Percentiles rank a stretch among this genome's conserved stretches.
These are phyloP conservation scores for Apogon talboti DNA, from an alignment of 2,797 vertebrate genomes.

Conservation along the genomic window DNA sequence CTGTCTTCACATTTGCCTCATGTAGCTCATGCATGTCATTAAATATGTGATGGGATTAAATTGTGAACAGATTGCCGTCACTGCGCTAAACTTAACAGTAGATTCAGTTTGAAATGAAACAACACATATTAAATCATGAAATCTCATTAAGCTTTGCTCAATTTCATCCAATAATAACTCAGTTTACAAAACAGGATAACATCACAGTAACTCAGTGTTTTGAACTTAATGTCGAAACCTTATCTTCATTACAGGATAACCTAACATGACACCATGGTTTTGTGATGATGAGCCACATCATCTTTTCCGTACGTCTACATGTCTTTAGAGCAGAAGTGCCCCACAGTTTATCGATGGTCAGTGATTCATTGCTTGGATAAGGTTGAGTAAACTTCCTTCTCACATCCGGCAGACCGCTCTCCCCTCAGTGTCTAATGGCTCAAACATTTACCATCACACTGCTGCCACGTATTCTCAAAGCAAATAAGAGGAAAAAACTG, in stretches of 20 bases:
- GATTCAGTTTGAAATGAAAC: conserved; percentile 25
- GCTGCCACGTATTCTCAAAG: conserved; percentile 45
- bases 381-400: conserved; percentile 52
- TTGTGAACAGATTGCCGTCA: conserved; percentile 23
- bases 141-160: not conserved
- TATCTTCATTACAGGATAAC: conserved; percentile 17
- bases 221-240: not conserved
- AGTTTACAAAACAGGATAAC: conserved; percentile 2
- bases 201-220: not conserved
- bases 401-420: conserved; percentile 28
- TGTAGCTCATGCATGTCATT: conserved; percentile 13
- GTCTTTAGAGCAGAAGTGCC: conserved; percentile 25
- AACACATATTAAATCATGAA: conserved; percentile 9
- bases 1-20: conserved; percentile 20
- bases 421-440: conserved; percentile 32
- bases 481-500: not conserved
- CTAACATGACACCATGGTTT: conserved; percentile 37
- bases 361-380: conserved; percentile 56
- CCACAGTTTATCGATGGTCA: conserved; percentile 25
- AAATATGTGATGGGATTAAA: conserved; percentile 3
- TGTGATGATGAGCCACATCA: conserved; percentile 39
- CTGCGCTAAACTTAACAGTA: not conserved
- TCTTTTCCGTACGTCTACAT: conserved; percentile 59
- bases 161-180: not conserved
- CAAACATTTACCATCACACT: conserved; percentile 39